Base-by-base conservation (phyloP, 2,113 vertebrate species). In the Cricetomys ansorgei region DNA sequence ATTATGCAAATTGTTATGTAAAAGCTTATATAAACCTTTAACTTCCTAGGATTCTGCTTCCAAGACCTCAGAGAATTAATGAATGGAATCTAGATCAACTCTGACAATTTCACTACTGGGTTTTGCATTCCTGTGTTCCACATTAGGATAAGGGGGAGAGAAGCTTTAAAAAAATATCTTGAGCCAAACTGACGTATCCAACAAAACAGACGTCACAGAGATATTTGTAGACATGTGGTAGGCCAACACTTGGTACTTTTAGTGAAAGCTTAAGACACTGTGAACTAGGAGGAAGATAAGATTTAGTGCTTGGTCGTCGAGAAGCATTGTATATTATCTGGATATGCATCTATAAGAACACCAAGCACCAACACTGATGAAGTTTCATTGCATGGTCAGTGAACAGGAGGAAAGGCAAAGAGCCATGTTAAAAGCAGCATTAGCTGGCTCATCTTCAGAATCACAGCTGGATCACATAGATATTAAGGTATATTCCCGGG, bases 21-120 rank as follows among this genome's bases (percentile, higher is more conserved):
- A 87, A 94, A 90, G 73, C 85, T 93, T 97, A 95, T 57, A 93
- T 29, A 96, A 96, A 95, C 92, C 97, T 96, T 95, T 92, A 92
- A 92, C 57, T 81, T 92, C 64, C 75, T 67, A 84, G 65, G 87
- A 92, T 93, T 92, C 77, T 88, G 87, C 57, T 92, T 95, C 89
- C 94, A 84, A 93, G 91, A 85, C 27, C 72, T 93, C 79, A 81
- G 87, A 81, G 95, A 93, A 96, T 90, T 96, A 96, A 96, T 53
- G 83, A 95, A 59, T 5, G 67, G 79, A 59, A 95, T 95, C 95
- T 96, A 94, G 50, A 95, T 72, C 31, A 89, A 79, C 37, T 31
- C 72, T 75, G 69, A 75, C 43, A 91, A 81, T 95, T 92, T 96
- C 76, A 97, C 96, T 95, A 95, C 59, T 97, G 81, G 45, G 5